Base-by-base conservation (phyloP, 2,113 vertebrate genomes). In the Cygnus buccinator region DNA sequence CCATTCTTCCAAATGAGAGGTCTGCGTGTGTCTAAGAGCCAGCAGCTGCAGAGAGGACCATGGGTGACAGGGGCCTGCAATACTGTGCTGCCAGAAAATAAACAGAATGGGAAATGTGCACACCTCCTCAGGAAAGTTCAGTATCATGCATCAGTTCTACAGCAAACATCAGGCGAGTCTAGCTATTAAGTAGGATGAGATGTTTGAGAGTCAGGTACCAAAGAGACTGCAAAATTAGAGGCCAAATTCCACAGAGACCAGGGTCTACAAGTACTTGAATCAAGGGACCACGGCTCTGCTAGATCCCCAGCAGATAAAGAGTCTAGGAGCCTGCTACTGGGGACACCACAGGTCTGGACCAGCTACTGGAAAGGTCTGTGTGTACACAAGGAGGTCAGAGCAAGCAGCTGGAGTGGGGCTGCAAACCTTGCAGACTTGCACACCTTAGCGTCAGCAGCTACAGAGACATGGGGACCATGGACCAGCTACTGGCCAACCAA, bases 1-100 rank as follows among this genome's bases (percentile, higher is more conserved):
- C 13, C 54, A 23, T 37, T 65, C 54, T 68, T 33, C 57, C 28
- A 68, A 76, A 77, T 2, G 2, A 50, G 4, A 50, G 19, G 18
- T 68, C 8, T 14, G 54, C 0, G 21, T 13, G 57, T 6, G 7
- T 21, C 28, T 43, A 65, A 35, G n/a, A n/a, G n/a, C 28, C 39
- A 80, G 20, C 25, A 82, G 43, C 18, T 59, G 37, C 44, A 82
- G 55, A 50, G 15, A 25, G 11, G 5, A 68, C 23, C n/a, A 44
- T 0, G 65, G 7, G 9, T 18, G 63, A 61, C 1, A 70, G 28
- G 2, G 2, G 6, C 4, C 33, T 61, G 20, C 21, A 78, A 26
- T 13, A 88, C 20, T n/a, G 19, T 65, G 6, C 20, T 70, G 55
- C 15, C 28, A 74, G 20, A 70, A 77, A 84, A 21, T 9, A 79